Conservation (phyloP, 2,113 vertebrate genomes). For the Chaetodon trifascialis region DNA sequence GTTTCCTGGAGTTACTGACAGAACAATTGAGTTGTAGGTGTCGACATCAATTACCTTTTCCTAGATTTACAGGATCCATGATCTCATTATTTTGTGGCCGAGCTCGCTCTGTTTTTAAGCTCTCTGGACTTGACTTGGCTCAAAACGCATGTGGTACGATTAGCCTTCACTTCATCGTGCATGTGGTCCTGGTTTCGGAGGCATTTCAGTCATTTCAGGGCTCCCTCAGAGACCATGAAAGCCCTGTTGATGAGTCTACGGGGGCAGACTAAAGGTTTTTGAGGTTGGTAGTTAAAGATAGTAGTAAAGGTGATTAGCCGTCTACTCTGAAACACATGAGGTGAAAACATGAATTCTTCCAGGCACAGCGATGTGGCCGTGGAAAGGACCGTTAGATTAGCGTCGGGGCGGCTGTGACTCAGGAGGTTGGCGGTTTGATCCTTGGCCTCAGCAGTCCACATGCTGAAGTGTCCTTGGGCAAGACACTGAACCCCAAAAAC, state of each 20-base stretch:
- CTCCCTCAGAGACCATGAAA: constrained; percentile 11
- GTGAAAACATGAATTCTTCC: not conserved
- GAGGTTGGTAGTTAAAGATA: not conserved
- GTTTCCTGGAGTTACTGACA: constrained; percentile 36
- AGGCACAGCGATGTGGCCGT: not conserved
- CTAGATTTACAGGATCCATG: constrained; percentile 16
- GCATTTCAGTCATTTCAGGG: constrained; percentile 20
- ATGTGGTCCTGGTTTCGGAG: constrained; percentile 49
- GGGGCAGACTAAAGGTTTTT: not conserved
- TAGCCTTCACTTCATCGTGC: constrained; percentile 21
- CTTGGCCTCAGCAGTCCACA: too few species aligned
- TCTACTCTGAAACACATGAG: not conserved
- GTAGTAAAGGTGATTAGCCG: constrained; percentile 10
- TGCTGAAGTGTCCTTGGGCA: too few species aligned
- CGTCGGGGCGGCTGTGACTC: too few species aligned
- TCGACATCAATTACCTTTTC: constrained; percentile 8
- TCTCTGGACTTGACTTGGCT: not conserved
- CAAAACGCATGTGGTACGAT: constrained; percentile 44
- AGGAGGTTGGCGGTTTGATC: too few species aligned
- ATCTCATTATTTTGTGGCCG: not conserved
- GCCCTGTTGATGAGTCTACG: not conserved
- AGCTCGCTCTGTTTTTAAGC: not conserved
- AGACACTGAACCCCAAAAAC: too few species aligned
- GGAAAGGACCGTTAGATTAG: too few species aligned
- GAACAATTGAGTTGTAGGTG: not conserved